These are phyloP conservation scores for Halotydeus destructor DNA, from an alignment of 1,140 invertebrate genomes.

Conservation along the genomic window DNA sequence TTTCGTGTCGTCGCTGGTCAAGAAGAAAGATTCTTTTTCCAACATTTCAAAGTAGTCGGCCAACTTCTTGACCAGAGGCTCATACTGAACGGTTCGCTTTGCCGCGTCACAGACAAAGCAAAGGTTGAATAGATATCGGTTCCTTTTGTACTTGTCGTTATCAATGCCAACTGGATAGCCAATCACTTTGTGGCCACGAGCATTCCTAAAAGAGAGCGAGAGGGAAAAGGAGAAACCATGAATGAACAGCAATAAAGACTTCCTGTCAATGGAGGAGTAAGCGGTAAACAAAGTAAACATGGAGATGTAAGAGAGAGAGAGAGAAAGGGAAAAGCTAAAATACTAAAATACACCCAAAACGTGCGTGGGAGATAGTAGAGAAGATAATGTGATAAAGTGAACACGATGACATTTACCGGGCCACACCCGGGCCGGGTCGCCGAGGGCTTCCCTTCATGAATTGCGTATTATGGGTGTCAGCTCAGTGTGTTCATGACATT, in stretches of 20 bases:
- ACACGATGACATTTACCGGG: too few relatives aligned
- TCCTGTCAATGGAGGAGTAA: conserved; percentile 5
- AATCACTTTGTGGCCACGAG: conserved; percentile 62
- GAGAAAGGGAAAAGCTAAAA: too few relatives aligned
- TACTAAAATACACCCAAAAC: too few relatives aligned
- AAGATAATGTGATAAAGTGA: too few relatives aligned
- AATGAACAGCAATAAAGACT: conserved; percentile 9
- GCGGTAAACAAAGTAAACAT: too few relatives aligned
- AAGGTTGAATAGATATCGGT: conserved; percentile 82
- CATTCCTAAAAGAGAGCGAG: conserved; percentile 35
- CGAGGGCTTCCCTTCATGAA: too few relatives aligned
- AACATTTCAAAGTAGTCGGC: conserved; percentile 59
- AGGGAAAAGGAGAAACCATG: conserved; percentile 2
- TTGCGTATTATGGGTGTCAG: too few relatives aligned
- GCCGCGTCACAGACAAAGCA: conserved; percentile 81
- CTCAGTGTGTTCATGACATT: too few relatives aligned
- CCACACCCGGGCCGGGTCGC: too few relatives aligned
- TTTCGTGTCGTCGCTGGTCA: conserved; percentile 30
- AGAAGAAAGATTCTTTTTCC: conserved; percentile 26
- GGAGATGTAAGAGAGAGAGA: too few relatives aligned
- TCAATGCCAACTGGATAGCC: conserved; percentile 80
- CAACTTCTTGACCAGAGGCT: conserved; percentile 74
- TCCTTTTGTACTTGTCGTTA: conserved; percentile 70
- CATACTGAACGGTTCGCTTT: conserved; percentile 71
- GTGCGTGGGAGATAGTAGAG: too few relatives aligned